A percentile compares a stretch with the other conserved stretches of the same genome.
Evolutionary conservation across 2,113 vertebrate species (phyloP).

Genomic region (Casuarius casuarius): DNA sequence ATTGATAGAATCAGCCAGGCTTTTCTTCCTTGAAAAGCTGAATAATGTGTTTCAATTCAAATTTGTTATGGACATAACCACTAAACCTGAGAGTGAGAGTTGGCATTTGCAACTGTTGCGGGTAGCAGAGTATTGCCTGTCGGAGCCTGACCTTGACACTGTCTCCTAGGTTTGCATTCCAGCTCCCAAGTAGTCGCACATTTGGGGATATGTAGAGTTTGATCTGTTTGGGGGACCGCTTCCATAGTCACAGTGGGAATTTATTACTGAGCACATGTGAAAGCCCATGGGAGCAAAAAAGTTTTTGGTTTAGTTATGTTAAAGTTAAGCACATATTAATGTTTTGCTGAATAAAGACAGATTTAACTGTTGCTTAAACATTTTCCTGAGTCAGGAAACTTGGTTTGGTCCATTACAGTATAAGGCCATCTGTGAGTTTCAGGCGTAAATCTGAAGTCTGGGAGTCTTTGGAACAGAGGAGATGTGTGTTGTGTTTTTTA

Average conservation of each 20-base stretch:
- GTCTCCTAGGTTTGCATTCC: not conserved
- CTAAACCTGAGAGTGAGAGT: not conserved
- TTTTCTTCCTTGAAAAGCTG: not conserved
- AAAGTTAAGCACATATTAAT: not conserved
- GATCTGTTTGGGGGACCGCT: not conserved
- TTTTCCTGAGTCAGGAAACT: conserved; percentile 22
- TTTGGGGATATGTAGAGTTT: not conserved
- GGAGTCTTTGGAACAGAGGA: not conserved
- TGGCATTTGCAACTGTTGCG: not conserved
- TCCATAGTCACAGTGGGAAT: not conserved
- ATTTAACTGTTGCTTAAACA: not conserved
- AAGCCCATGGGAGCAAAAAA: not conserved
- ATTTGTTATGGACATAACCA: not conserved
- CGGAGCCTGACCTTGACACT: not conserved
- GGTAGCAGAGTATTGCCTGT: not conserved
- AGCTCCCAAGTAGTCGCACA: not conserved
- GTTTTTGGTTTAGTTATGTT: not conserved
- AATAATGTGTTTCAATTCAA: not conserved
- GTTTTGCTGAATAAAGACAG: not conserved
- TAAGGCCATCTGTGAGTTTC: conserved; percentile 22
- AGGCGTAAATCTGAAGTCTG: not conserved
- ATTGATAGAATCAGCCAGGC: not conserved
- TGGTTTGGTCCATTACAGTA: not conserved
- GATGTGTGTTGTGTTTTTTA: not conserved
- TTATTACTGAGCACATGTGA: not conserved